Conservation (phyloP, 64 coral and sea anemone genomes). For the Pocillopora damicornis region DNA sequence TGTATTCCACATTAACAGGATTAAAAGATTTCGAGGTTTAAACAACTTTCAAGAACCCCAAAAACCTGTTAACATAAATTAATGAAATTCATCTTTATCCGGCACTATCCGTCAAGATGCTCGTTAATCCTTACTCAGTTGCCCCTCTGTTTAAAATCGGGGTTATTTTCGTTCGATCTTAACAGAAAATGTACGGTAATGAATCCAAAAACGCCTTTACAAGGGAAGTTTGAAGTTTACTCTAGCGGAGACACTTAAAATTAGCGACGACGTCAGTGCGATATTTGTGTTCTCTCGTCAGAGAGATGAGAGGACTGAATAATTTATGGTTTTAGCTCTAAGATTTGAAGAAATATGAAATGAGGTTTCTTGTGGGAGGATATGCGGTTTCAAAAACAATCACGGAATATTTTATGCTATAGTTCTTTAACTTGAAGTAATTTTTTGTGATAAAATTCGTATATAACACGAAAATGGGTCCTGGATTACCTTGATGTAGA, state of each 20-base stretch:
- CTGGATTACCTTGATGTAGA: too few relatives aligned
- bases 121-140: not conserved
- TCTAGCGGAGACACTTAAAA: too few relatives aligned
- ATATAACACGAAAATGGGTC: not conserved
- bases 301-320: not conserved
- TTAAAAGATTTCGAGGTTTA: not conserved
- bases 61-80: not conserved
- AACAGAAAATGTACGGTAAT: too few relatives aligned
- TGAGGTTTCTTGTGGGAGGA: slow-evolving; percentile 11
- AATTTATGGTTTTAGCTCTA: slow-evolving; percentile 29
- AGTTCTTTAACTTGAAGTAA: not conserved
- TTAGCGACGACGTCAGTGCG: too few relatives aligned
- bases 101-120: not conserved
- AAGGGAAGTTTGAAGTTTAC: too few relatives aligned
- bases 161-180: not conserved
- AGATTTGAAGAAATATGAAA: slow-evolving; percentile 16
- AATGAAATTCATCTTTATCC: not conserved
- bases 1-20: not conserved
- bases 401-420: not conserved
- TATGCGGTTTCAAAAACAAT: not conserved
- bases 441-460: not conserved
- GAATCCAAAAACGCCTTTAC: too few relatives aligned
- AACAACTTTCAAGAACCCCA: not conserved
- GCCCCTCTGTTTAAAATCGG: not conserved
- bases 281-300: too few relatives aligned